A percentile compares a stretch with the other conserved stretches of the same genome.
These are phyloP conservation scores for Platycheirus albimanus DNA, from an alignment of 2,888 invertebrate genomes.

Conservation along the genomic window DNA sequence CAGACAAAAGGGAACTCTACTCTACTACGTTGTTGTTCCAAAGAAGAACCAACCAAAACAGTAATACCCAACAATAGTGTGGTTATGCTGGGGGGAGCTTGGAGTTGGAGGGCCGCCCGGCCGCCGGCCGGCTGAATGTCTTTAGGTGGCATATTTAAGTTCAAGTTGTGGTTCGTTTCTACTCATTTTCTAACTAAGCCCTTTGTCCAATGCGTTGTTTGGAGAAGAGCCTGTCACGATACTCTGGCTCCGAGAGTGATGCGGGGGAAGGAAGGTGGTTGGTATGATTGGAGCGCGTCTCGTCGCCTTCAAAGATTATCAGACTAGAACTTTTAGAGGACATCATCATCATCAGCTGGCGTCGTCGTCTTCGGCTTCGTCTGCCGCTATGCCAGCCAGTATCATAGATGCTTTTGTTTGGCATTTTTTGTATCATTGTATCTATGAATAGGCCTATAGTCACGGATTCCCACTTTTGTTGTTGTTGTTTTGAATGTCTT, in stretches of 20 bases:
- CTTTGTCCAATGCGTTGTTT: conserved; percentile 8
- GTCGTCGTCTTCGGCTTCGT: neutral
- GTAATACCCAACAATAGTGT: conserved; percentile 31
- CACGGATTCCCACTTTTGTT: conserved; percentile 30
- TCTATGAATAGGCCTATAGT: neutral
- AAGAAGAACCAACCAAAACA: conserved; percentile 45
- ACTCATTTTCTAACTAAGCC: conserved; percentile 44
- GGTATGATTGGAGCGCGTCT: conserved; percentile 42
- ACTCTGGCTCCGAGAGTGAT: neutral
- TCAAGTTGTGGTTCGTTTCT: conserved; percentile 48
- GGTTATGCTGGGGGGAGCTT: too few relatives aligned
- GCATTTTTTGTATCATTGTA: conserved; percentile 27
- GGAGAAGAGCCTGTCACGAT: conserved; percentile 27
- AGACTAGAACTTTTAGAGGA: conserved; percentile 59
- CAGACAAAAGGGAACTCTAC: conserved; percentile 29
- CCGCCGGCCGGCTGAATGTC: conserved; percentile 25
- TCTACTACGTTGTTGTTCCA: neutral
- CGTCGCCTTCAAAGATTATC: conserved; percentile 60
- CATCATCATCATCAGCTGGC: conserved; percentile 40
- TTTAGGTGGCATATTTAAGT: conserved; percentile 65
- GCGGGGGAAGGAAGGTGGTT: neutral
- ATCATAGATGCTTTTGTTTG: conserved; percentile 27
- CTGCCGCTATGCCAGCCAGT: neutral
- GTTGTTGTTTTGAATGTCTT: conserved; percentile 10
- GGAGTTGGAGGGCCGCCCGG: neutral